A percentile compares a stretch with the other conserved stretches of the same genome.
These are phyloP conservation scores for Phrixothrix hirtus DNA, from an alignment of 2,888 invertebrate species.

Conservation along the genomic window DNA sequence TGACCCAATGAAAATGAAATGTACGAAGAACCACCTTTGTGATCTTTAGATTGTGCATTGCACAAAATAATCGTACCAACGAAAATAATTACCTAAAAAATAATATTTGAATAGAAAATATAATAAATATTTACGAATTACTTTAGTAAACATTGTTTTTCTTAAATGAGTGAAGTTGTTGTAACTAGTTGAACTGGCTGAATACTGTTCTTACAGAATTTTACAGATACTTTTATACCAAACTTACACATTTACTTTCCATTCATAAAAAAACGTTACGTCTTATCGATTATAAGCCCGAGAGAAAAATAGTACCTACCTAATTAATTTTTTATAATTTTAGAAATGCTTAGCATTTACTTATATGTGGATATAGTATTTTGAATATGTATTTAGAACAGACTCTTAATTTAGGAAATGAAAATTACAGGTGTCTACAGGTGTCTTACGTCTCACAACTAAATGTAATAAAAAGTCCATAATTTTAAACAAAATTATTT, in stretches of 20 bases:
- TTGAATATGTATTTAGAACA: background rate
- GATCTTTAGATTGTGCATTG: background rate
- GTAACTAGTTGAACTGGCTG: background rate
- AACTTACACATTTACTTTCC: background rate
- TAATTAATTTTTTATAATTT: background rate
- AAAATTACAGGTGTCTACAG: too few species aligned
- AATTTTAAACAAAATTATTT: too few species aligned
- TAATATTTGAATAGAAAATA: background rate
- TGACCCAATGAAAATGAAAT: background rate
- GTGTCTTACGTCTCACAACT: too few species aligned
- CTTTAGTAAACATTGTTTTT: background rate
- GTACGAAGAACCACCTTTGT: background rate
- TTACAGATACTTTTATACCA: background rate
- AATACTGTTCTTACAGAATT: background rate
- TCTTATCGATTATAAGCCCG: background rate
- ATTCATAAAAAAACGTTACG: background rate
- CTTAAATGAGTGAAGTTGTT: background rate
- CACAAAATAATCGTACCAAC: background rate
- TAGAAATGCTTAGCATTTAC: slow-evolving; percentile 3
- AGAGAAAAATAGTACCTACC: background rate
- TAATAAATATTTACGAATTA: background rate
- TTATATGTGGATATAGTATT: slow-evolving; percentile 11
- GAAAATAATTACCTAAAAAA: background rate
- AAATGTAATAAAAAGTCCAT: too few species aligned
- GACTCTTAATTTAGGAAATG: background rate